These are phyloP conservation scores for Andricus grossulariae DNA, from an alignment of 1,140 invertebrate genomes.

Conservation along the genomic window DNA sequence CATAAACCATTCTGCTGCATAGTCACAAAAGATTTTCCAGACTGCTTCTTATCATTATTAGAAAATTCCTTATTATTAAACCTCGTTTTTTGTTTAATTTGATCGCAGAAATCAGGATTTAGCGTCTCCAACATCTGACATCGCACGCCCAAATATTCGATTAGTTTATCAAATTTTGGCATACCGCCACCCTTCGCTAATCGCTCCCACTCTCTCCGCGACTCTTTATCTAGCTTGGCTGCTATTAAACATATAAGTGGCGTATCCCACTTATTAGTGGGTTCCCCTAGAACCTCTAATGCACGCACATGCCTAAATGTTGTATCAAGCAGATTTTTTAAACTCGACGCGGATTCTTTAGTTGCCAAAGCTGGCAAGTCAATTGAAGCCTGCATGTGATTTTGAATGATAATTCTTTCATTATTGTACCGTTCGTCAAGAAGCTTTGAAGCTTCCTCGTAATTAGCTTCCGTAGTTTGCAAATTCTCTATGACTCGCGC, in stretches of 20 bases:
- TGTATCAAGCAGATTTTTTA: slow-evolving; percentile 62
- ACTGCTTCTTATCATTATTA: slow-evolving; percentile 14
- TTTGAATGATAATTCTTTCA: slow-evolving; percentile 59
- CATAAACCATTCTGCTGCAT: not conserved
- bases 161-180: slow-evolving; percentile 51
- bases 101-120: not conserved
- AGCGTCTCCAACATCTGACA: slow-evolving; percentile 55
- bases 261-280: slow-evolving; percentile 58
- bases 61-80: slow-evolving; percentile 9
- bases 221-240: slow-evolving; percentile 57
- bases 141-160: slow-evolving; percentile 51
- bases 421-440: slow-evolving; percentile 66
- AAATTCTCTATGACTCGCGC: slow-evolving; percentile 56
- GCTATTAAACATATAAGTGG: slow-evolving; percentile 57
- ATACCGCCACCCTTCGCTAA: slow-evolving; percentile 42
- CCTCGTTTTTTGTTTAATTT: not conserved
- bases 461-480: slow-evolving; percentile 61
- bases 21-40: slow-evolving; percentile 11
- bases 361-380: slow-evolving; percentile 46
- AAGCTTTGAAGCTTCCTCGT: too few species aligned
- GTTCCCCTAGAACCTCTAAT: slow-evolving; percentile 56
- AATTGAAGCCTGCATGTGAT: too few species aligned
- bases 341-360: slow-evolving; percentile 42
- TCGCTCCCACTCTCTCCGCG: slow-evolving; percentile 59
- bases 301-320: slow-evolving; percentile 58